These are phyloP conservation scores for Excalfactoria chinensis DNA, from an alignment of 2,113 vertebrate species.

Conservation along the genomic window DNA sequence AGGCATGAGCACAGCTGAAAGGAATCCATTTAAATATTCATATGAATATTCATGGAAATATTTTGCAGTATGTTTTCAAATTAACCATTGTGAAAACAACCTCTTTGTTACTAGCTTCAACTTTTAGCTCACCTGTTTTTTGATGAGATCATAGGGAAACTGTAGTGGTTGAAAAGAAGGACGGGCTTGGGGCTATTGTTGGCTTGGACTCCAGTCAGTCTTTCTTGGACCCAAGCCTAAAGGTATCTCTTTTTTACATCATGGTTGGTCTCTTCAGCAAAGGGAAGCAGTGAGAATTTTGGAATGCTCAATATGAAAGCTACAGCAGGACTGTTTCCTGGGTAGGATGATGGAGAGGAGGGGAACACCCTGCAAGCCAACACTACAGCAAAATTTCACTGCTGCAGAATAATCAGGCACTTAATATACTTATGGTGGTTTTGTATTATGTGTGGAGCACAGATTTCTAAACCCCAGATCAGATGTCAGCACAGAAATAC, in stretches of 20 bases:
- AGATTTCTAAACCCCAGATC: fast-evolving
- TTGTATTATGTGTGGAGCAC: fast-evolving
- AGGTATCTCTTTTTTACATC: neutral
- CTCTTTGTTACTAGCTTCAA: neutral
- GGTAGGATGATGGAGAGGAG: neutral
- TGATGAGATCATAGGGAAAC: neutral
- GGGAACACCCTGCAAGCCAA: fast-evolving
- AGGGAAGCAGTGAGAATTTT: neutral
- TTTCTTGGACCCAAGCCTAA: neutral
- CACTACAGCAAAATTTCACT: neutral
- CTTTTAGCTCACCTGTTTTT: slow-evolving; percentile 7
- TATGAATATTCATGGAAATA: slow-evolving; percentile 49
- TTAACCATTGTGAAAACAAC: neutral
- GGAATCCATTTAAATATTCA: slow-evolving; percentile 27
- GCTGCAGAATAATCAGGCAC: neutral
- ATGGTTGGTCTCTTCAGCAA: neutral
- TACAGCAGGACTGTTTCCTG: neutral
- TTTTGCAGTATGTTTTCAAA: neutral
- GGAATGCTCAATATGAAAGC: neutral
- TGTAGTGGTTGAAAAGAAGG: neutral
- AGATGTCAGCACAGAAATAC: neutral
- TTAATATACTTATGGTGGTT: neutral
- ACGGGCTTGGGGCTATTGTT: neutral
- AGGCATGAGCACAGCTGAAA: slow-evolving; percentile 54
- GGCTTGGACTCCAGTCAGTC: neutral